A percentile compares a stretch with the other conserved stretches of the same genome.
Conservation (phyloP, 2,113 vertebrate genomes). For the Stomatorhinus ivindoensis region DNA sequence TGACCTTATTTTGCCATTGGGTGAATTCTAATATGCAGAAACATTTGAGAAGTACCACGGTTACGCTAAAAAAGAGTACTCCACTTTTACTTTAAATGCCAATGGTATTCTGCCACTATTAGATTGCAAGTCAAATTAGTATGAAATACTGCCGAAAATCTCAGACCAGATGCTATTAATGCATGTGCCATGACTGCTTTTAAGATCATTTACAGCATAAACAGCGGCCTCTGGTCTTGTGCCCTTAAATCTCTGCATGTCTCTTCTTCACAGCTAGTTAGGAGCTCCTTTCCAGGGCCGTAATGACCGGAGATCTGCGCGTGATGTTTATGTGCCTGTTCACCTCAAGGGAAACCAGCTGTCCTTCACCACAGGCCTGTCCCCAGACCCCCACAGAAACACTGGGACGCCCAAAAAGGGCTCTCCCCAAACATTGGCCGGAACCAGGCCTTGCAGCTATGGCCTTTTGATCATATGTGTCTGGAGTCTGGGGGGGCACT, state of each 20-base stretch:
- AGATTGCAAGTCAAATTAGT: neutral
- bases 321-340: neutral
- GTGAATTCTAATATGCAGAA: neutral
- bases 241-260: neutral
- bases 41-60: neutral
- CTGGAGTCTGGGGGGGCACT: neutral
- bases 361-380: neutral
- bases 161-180: neutral
- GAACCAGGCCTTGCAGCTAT: neutral
- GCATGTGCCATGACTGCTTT: neutral
- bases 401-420: neutral
- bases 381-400: neutral
- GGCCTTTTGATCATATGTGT: neutral
- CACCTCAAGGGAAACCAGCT: neutral
- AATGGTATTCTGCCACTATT: neutral
- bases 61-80: neutral
- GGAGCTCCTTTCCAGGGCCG: neutral
- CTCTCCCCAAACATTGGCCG: neutral
- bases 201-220: neutral
- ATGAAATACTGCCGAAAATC: neutral
- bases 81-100: neutral
- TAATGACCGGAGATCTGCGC: neutral
- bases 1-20: neutral
- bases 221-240: neutral
- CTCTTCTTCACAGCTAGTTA: neutral